phyloP scores from a whole-genome alignment of 2,113 vertebrate genomes.

The Noctilio leporinus region DNA sequence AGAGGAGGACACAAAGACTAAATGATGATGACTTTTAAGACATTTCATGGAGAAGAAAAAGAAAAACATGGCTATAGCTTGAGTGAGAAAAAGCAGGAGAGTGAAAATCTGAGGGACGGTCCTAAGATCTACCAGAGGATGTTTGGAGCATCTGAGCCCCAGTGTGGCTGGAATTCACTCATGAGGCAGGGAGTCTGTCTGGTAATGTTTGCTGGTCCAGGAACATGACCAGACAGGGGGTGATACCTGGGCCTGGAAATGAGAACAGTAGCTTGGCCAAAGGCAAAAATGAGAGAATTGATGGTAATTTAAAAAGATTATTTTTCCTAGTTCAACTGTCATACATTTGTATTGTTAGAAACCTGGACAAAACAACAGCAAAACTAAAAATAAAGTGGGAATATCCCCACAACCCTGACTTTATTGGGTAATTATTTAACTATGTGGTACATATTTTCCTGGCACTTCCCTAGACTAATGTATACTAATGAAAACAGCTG shows the following conservation, averaged over 20 bases:
- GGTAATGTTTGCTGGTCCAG: background rate
- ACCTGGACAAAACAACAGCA: background rate
- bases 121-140: too few species aligned
- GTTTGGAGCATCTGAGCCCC: background rate
- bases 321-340: background rate
- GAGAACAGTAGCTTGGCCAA: background rate
- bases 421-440: background rate
- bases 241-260: background rate
- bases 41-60: background rate
- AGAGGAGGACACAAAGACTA: background rate
- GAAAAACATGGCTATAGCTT: background rate
- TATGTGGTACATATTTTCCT: background rate
- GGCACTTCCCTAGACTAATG: background rate
- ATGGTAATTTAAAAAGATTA: background rate
- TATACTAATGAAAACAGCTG: background rate
- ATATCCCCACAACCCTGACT: background rate
- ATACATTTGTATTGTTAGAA: background rate
- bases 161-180: background rate
- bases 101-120: background rate
- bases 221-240: background rate
- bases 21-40: background rate
- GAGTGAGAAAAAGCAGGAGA: background rate
- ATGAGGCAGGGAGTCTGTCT: background rate
- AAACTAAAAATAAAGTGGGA: background rate
- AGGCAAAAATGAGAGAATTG: background rate